Base-by-base conservation (phyloP, 1,140 invertebrate genomes). In the Vanessa atalanta region DNA sequence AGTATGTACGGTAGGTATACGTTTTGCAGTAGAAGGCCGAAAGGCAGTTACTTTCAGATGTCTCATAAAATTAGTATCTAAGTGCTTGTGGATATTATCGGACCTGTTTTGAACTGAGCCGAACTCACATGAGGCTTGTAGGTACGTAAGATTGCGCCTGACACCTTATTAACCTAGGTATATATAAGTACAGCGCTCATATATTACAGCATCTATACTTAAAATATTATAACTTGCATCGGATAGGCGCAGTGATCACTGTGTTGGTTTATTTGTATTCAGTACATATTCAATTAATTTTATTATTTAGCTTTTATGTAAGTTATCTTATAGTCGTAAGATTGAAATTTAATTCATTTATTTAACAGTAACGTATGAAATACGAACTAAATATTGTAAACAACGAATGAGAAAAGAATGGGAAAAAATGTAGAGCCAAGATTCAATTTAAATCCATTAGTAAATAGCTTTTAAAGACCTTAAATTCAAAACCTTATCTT, bases 11-110 rank as follows among this genome's bases (percentile, higher is more conserved):
- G 65, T 70, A 63, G 71, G 68, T 65, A 77, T 64, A 73, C 72
- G 48, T 57, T 66, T 63, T 31, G 70, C 50, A 51, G 65, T 69
- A 67, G 73, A 79, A 82, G 83, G 83, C 75, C 80, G 76, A 85
- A 83, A 83, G 81, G 82, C 81, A 81, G 82, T 85, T 83, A 83
- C 79, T 85, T 76, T 76, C 74, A 76, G 76, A 81, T 87, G 86
- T 87, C 87, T 86, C 89, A 83, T 91, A 92, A 92, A 91, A 89
- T 92, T 87, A 87, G 83, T 88, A 89, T 86, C 76, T 90, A 87
- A 90, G 83, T 85, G 81, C 86, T 78, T 65, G 78, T 77, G 80
- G 77, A 76, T 85, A 87, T 85, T 88, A 89, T 87, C 84, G 84
- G 77, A 88, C 87, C 83, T 78, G 90, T 88, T 88, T 76, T 76